Conservation (phyloP, 2,113 vertebrate genomes). For the Gopherus evgoodei region DNA sequence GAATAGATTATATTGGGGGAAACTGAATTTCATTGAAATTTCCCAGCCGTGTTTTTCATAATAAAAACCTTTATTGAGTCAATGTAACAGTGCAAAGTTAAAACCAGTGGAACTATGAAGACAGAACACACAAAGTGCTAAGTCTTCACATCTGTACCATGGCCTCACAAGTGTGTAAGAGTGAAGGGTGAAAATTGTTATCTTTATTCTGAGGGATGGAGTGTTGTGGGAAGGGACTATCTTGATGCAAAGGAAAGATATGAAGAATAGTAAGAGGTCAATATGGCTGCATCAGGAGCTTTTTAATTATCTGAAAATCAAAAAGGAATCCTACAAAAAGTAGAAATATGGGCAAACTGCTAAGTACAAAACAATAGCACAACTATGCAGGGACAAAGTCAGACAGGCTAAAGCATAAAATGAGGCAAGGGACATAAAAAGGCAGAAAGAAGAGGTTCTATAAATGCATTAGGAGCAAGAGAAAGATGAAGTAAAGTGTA, state of each 20-base stretch:
- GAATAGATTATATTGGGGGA: not conserved
- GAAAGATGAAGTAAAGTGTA: no score
- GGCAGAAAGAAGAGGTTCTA: no score
- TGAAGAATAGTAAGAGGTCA: no score
- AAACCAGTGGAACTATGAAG: not conserved
- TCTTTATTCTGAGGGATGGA: not conserved
- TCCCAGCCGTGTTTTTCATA: not conserved
- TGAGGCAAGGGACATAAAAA: no score
- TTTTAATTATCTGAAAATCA: no score
- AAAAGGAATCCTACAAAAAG: no score
- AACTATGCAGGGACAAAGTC: no score
- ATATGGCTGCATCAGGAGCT: no score
- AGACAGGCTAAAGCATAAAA: no score
- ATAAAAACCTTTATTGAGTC: not conserved
- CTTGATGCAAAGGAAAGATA: not conserved
- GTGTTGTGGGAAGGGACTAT: not conserved
- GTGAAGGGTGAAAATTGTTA: not conserved
- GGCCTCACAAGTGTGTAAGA: not conserved
- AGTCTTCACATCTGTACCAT: not conserved
- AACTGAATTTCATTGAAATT: not conserved
- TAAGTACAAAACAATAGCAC: no score
- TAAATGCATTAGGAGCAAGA: no score
- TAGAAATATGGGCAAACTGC: no score
- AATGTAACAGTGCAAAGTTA: not conserved
- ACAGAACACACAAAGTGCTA: not conserved